Evolutionary conservation across 1,140 invertebrate genomes (phyloP).

Genomic region (Papilio dardanus): DNA sequence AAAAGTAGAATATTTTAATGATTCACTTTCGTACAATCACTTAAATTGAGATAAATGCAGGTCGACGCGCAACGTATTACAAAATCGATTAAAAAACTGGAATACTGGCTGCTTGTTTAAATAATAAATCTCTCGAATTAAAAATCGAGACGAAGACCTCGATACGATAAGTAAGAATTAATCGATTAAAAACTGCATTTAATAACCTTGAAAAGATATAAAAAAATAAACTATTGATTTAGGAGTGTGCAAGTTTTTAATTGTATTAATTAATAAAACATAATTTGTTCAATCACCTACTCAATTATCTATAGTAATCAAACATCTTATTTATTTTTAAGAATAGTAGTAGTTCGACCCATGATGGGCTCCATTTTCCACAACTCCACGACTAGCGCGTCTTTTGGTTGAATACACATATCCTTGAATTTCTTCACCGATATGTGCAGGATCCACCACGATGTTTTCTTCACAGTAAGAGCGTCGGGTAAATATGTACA

Average conservation of each 20-base stretch:
- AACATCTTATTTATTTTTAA: too few relatives aligned
- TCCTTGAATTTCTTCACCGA: too few relatives aligned
- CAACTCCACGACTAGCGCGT: too few relatives aligned
- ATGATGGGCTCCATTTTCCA: too few relatives aligned
- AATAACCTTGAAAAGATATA: slow-evolving; percentile 9
- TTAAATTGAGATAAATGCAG: slow-evolving; percentile 1
- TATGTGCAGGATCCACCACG: too few relatives aligned
- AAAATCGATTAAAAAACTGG: slow-evolving; percentile 26
- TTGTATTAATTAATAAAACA: neutral
- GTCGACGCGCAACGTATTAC: slow-evolving; percentile 15
- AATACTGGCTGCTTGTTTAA: slow-evolving; percentile 6
- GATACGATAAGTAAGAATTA: neutral
- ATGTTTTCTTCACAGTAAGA: too few relatives aligned
- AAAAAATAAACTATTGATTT: neutral
- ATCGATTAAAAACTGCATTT: neutral
- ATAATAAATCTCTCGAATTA: slow-evolving; percentile 5
- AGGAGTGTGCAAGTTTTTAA: neutral
- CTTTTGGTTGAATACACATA: too few relatives aligned
- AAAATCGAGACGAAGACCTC: slow-evolving; percentile 19
- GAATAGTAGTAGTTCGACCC: too few relatives aligned
- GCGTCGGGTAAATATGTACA: too few relatives aligned
- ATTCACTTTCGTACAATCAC: slow-evolving; percentile 16
- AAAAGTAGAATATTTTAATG: neutral
- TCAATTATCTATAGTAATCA: neutral
- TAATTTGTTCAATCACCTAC: neutral